Evolutionary conservation across 2,797 vertebrate species (phyloP).

Genomic region (Xyrichtys novacula): DNA sequence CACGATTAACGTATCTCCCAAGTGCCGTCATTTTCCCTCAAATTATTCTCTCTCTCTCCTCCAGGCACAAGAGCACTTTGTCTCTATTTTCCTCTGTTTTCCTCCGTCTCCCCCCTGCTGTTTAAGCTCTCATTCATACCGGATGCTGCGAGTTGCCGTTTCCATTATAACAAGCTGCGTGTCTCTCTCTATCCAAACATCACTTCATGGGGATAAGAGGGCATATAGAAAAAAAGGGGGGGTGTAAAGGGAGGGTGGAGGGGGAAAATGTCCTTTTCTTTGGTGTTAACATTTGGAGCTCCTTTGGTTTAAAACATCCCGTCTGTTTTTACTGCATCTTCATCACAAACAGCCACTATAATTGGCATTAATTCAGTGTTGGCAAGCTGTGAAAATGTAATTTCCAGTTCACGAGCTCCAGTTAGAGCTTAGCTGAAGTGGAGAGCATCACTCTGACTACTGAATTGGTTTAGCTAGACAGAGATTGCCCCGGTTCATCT

Average conservation of each 20-base stretch:
- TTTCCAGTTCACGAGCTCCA: slow-evolving; percentile 73
- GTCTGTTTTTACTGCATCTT: slow-evolving; percentile 48
- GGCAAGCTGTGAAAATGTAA: slow-evolving; percentile 75
- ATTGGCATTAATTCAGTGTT: slow-evolving; percentile 71
- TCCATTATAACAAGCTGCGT: slow-evolving; percentile 28
- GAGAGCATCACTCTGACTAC: slow-evolving; percentile 61
- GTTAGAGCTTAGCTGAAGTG: slow-evolving; percentile 65
- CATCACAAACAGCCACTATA: slow-evolving; percentile 55
- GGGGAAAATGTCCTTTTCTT: slow-evolving; percentile 17
- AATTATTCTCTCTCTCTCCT: slow-evolving; percentile 31
- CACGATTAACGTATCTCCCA: slow-evolving; percentile 52
- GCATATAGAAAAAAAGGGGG: slow-evolving; percentile 9
- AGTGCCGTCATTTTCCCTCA: slow-evolving; percentile 49
- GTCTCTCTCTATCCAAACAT: slow-evolving; percentile 21
- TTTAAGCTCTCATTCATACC: slow-evolving; percentile 33
- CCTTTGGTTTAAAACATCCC: slow-evolving; percentile 37
- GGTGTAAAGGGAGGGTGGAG: slow-evolving; percentile 1
- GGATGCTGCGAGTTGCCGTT: slow-evolving; percentile 24
- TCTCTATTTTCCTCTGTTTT: slow-evolving; percentile 9
- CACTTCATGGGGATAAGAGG: slow-evolving; percentile 31
- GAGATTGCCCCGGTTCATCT: slow-evolving; percentile 50
- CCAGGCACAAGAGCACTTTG: slow-evolving; percentile 23
- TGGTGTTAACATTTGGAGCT: slow-evolving; percentile 51
- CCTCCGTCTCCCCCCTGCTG: neutral
- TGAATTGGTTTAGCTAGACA: slow-evolving; percentile 66